Conservation (phyloP, 2,113 vertebrate genomes). For the Halichoerus grypus region DNA sequence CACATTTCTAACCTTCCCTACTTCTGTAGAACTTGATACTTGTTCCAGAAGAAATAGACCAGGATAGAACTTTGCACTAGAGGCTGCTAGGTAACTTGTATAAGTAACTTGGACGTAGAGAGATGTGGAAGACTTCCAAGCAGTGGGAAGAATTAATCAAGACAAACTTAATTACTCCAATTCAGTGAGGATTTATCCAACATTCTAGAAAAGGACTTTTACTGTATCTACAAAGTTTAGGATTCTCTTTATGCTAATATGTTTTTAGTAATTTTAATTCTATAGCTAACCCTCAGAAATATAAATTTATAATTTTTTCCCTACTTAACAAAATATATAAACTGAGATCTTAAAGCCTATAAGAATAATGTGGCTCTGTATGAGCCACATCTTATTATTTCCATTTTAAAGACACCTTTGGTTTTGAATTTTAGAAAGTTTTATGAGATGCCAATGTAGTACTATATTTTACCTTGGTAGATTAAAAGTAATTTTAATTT, state of each 20-base stretch:
- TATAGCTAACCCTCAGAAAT: not conserved
- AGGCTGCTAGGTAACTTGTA: not conserved
- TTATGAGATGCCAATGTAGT: not conserved
- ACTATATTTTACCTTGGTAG: not conserved
- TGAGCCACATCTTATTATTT: not conserved
- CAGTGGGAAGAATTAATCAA: not conserved
- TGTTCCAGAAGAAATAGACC: not conserved
- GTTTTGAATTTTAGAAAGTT: slow-evolving; percentile 2
- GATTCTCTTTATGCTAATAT: slow-evolving; percentile 20
- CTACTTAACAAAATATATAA: not conserved
- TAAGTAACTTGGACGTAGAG: not conserved
- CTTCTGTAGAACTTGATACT: not conserved
- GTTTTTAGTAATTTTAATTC: not conserved
- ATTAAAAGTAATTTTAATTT: slow-evolving; percentile 39
- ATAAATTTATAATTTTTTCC: not conserved
- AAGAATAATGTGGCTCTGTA: not conserved
- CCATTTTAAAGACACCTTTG: not conserved
- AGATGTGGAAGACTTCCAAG: not conserved
- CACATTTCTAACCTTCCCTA: not conserved
- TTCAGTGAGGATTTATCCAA: not conserved
- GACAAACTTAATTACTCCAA: not conserved
- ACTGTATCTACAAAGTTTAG: not conserved
- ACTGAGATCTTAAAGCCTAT: not conserved
- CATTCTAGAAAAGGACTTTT: not conserved
- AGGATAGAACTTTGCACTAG: not conserved